Percentiles rank a stretch among this genome's conserved stretches.
Evolutionary conservation across 2,888 invertebrate species (phyloP).

Genomic region (Byasa hedistus): DNA sequence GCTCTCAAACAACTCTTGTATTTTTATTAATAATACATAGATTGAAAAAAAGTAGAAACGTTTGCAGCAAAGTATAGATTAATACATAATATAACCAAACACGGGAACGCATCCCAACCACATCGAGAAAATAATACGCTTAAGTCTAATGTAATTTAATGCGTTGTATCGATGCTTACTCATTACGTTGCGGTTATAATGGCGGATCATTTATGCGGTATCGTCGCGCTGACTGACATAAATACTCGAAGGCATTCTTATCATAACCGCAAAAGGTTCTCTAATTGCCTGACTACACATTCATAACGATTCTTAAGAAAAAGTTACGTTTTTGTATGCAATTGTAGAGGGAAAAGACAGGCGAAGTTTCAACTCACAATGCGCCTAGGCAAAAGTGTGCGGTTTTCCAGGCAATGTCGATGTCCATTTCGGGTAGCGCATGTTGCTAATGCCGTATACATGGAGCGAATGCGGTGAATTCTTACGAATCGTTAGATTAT

Average conservation of each 20-base stretch:
- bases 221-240: background rate
- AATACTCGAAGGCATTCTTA: background rate
- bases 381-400: constrained; percentile 42
- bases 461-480: constrained; percentile 45
- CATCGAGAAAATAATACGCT: constrained; percentile 20
- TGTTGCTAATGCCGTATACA: constrained; percentile 61
- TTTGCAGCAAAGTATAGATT: background rate
- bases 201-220: constrained; percentile 19
- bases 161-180: constrained; percentile 18
- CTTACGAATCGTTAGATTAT: constrained; percentile 54
- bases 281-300: background rate
- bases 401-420: constrained; percentile 46
- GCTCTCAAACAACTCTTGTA: too few relatives aligned
- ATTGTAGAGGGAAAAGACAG: constrained; percentile 35
- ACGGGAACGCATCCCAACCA: background rate
- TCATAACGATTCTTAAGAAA: constrained; percentile 2
- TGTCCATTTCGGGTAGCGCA: constrained; percentile 61
- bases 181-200: constrained; percentile 17
- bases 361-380: constrained; percentile 45
- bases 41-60: background rate
- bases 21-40: background rate
- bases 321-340: constrained; percentile 9
- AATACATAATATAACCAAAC: background rate
- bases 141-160: constrained; percentile 22
- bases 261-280: constrained; percentile 10